Evolutionary conservation across 2,113 vertebrate species (phyloP), one percentile per base, ranked within the genome.

Genomic region (Neoarius graeffei): DNA sequence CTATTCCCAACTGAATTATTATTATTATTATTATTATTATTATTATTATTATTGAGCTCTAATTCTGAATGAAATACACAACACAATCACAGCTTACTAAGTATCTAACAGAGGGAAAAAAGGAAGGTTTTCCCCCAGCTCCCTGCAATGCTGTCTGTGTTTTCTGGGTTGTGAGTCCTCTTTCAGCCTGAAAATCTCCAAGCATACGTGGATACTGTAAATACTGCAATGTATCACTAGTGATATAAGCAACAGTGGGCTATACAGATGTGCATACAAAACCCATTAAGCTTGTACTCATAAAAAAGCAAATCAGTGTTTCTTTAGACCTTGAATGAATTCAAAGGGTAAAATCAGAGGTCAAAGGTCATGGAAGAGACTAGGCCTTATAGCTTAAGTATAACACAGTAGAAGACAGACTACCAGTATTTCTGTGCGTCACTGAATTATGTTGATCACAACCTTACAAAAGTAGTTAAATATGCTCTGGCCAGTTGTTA

Each of bases 301-400:
- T 81, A 62, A 60, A 60, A 42, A 19, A 35, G 17, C 80, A 81
- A 60, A 81, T 59, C 27, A 81, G 56, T 5, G 56, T 35, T 60
- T 81, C 30, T 81, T 62, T 60, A 57, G 8, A 81, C 80, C 80
- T 42, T 42, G 15, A 42, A 60, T 81, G 30, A 60, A 50, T 81
- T 81, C 54, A 81, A 80, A 77, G 25, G 52, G 52, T 7, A 56
- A 80, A 80, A 80, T 17, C 77, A 27, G 52, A 80, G 52, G 52
- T 56, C 77, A 80, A 80, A 80, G 52, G 77, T 27, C 77, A 57
- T 57, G 56, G 52, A 56, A 56, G 52, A 80, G 52, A 2, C 50
- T 50, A 25, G 20, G 50, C 23, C 74, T 80, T 80, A 57, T 1
- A 42, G 42, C 42, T 42, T 42, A 56, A 57, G 13, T 6, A 80